phyloP scores from a whole-genome alignment of 2,888 invertebrate species.

The Standfussiana lucernea region DNA sequence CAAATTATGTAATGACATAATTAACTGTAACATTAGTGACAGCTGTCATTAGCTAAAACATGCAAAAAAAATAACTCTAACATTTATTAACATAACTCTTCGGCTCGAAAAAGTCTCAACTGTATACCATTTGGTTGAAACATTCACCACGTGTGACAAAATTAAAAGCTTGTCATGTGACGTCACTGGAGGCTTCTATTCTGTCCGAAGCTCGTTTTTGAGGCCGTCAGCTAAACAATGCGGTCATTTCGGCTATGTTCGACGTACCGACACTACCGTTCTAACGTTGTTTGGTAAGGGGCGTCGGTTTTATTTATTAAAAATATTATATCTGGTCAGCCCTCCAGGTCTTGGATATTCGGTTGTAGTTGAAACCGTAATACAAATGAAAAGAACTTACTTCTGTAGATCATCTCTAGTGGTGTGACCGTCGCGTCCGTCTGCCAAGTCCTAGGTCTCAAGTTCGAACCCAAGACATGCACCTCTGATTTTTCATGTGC shows the following conservation, averaged over 20 bases:
- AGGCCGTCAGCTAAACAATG: constrained; percentile 34
- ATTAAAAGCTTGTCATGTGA: constrained; percentile 25
- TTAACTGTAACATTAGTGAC: background rate
- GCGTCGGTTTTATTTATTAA: constrained; percentile 26
- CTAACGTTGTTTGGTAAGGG: constrained; percentile 44
- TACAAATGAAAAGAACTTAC: too few species aligned
- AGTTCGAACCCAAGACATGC: too few species aligned
- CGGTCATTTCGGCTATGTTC: constrained; percentile 29
- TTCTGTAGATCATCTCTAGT: too few species aligned
- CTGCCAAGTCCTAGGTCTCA: too few species aligned
- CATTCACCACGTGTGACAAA: background rate
- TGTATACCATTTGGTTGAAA: background rate
- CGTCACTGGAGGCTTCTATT: constrained; percentile 13
- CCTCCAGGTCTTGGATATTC: background rate
- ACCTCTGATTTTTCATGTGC: too few species aligned
- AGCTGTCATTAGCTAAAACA: background rate
- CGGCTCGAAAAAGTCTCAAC: background rate
- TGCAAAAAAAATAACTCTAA: background rate
- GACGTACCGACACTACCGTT: background rate
- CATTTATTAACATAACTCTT: background rate
- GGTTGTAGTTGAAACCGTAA: too few species aligned
- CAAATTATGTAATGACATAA: background rate
- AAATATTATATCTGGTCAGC: constrained; percentile 5
- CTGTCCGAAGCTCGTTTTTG: constrained; percentile 9
- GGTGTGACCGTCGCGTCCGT: too few species aligned